Base-by-base conservation (phyloP, 2,797 vertebrate species). In the Poecilia velifera region DNA sequence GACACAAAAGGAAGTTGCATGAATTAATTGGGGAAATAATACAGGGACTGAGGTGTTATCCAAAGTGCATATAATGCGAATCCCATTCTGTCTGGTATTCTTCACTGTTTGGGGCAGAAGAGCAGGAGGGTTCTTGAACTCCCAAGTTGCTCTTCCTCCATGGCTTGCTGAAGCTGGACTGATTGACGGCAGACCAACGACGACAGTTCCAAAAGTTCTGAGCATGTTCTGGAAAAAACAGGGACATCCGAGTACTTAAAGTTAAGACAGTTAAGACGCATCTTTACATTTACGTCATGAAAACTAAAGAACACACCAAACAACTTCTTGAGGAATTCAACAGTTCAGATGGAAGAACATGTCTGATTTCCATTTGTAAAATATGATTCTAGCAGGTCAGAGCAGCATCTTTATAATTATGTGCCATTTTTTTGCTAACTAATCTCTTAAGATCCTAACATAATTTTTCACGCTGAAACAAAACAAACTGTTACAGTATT, bases 181-280 rank as follows among this genome's bases (percentile, higher is more conserved):
- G 92, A 94, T 79, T 97, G 96, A 73, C 93, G 95, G 84, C 90
- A 95, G 7, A 93, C 92, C 84, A 96, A 83, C 0, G 90, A 96
- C 0, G 96, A 96, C 75, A 98, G 88, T 80, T 97, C 95, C 89
- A 93, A 82, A 51, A 97, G 92, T 36, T 96, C 90, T 3, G 84
- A 90, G 83, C 96, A 94, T 18, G 81, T 80, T 83, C 97, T 98
- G 77, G 1, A 46, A 75, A 55, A 36, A 7, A 1, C 3, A 7
- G 55, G 14, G 31, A 7, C 13, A 20, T 76, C 14, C 3, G 13
- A 59, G 57, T 59, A 22, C 7, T 51, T 51, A 51, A 51, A 51
- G 18, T 51, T 51, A 51, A 47, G 14, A 47, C 16, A 41, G 39
- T 41, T 41, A 41, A 45, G 43, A 45, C 43, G 10, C 43, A 51